Evolutionary conservation across 2,113 vertebrate genomes (phyloP).

Genomic region (Limanda limanda): DNA sequence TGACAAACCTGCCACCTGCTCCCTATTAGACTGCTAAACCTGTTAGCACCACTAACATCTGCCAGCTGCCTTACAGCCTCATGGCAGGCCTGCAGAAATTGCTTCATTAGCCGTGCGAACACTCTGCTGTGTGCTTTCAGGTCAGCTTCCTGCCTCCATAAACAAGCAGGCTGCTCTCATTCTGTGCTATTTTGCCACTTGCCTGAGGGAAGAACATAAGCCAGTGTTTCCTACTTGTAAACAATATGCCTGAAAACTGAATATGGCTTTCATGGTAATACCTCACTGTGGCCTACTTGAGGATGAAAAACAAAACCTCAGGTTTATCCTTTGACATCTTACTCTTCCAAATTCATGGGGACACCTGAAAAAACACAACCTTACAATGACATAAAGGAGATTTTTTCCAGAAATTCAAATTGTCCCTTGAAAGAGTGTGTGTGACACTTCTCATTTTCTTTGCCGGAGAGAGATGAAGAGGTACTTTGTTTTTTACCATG

Average conservation of each 20-base stretch:
- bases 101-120: constrained; percentile 16
- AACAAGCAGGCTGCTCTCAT: constrained; percentile 39
- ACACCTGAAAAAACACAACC: constrained; percentile 11
- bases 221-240: constrained; percentile 44
- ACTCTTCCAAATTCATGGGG: constrained; percentile 17
- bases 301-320: constrained; percentile 30
- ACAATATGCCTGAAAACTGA: constrained; percentile 34
- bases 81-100: constrained; percentile 16
- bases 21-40: constrained; percentile 12
- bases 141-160: constrained; percentile 42
- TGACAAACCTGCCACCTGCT: constrained; percentile 33
- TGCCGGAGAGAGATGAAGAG: constrained; percentile 39
- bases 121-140: constrained; percentile 42
- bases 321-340: not conserved
- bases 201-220: constrained; percentile 48
- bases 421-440: constrained; percentile 23
- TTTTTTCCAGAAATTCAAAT: constrained; percentile 18
- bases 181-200: constrained; percentile 25
- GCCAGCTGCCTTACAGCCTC: constrained; percentile 9
- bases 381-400: not conserved
- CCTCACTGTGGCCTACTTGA: constrained; percentile 34
- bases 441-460: constrained; percentile 34
- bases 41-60: constrained; percentile 31
- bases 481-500: not conserved
- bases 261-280: constrained; percentile 23